Evolutionary conservation across 2,888 invertebrate genomes (phyloP).

Genomic region (Dasypolia templi): DNA sequence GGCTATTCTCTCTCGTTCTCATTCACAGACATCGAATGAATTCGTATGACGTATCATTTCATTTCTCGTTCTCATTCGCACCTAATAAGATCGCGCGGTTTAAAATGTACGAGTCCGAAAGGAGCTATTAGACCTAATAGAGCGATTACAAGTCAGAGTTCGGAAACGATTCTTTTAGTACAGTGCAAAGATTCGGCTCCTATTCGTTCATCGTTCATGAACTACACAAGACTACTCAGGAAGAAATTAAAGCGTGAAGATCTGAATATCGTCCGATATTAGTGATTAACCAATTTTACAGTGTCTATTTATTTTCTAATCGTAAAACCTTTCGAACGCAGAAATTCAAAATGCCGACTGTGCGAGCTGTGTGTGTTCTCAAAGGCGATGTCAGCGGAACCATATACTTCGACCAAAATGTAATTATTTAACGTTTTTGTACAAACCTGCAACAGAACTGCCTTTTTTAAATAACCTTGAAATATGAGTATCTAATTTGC

Average conservation of each 20-base stretch:
- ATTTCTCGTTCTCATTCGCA: too few species aligned
- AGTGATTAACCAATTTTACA: conserved; percentile 1
- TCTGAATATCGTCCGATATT: not conserved
- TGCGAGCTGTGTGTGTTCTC: conserved; percentile 96
- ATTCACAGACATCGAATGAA: too few species aligned
- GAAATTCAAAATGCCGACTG: conserved; percentile 85
- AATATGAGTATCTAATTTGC: conserved; percentile 3
- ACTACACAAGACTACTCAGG: too few species aligned
- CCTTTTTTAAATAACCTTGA: conserved; percentile 48
- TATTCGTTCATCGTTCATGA: too few species aligned
- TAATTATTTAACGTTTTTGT: conserved; percentile 73
- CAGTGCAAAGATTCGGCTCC: too few species aligned
- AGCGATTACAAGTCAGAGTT: too few species aligned
- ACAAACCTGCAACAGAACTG: conserved; percentile 2
- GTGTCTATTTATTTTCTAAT: conserved; percentile 3
- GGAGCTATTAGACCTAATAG: too few species aligned
- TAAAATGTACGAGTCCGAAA: too few species aligned
- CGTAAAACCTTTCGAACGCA: not conserved
- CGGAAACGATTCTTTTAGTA: too few species aligned
- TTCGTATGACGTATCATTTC: too few species aligned
- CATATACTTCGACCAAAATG: conserved; percentile 94
- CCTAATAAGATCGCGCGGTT: too few species aligned
- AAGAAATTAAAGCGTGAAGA: conserved; percentile 33
- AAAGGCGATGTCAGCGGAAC: conserved; percentile 96
- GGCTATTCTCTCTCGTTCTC: too few species aligned